Evolutionary conservation across 2,888 invertebrate species (phyloP), one percentile per base, ranked within the genome.

Genomic region (Aricia artaxerxes): DNA sequence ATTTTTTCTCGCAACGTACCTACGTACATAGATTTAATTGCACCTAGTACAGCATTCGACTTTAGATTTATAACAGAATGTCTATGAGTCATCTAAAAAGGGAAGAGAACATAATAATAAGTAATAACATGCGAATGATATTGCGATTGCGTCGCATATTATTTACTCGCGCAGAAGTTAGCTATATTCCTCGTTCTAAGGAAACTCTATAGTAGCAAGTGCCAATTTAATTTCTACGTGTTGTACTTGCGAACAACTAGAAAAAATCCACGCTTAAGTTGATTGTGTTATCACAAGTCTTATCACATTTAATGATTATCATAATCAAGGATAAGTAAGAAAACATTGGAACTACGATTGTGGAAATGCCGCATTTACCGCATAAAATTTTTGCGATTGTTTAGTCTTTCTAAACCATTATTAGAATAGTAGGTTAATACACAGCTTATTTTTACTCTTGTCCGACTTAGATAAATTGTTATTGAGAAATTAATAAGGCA

Each of bases 401-500:
- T 61, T n/a, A 61, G 2, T 9, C 4, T 64, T 64, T 4, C 31
- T 11, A 64, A 31, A 64, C 4, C 24, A 5, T 11, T 24, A 16
- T 61, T 7, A 31, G 6, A 69, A 13, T 69, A 35, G 35, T 35
- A 69, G 35, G 13, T 16, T 5, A 69, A 69, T 35, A 38, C 24
- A 38, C 9, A 61, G 9, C n/a, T 24, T 61, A 61, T 69, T 35
- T 64, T 69, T 13, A 4, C 69, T 69, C 5, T 35, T 69, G 79
- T 75, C 4, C 44, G n/a, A 49, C 73, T 9, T 24, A 49, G 49
- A 49, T 49, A 49, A 49, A 49, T 44, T 75, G 31, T 31, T 75
- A 44, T 75, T 44, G n/a, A 49, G 4, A 75, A 75, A 75, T 75
- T 75, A 75, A 75, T 75, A 75, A 49, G 31, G 16, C 49, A 24